Base-by-base conservation (phyloP, 2,888 invertebrate genomes). In the Ctenicera cuprea region DNA sequence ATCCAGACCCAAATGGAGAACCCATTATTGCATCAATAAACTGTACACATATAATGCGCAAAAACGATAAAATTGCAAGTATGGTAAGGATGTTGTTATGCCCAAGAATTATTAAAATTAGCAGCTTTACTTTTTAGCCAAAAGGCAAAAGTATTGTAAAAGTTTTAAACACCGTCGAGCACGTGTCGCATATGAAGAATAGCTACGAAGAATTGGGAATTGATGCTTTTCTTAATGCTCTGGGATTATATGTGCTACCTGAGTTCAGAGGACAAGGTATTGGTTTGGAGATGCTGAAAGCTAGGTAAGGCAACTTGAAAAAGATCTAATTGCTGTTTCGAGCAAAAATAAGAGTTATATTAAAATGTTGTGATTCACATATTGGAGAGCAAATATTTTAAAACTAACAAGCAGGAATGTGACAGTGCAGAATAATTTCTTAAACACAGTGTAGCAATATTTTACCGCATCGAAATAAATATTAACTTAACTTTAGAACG, bases 1-100 rank as follows among this genome's bases (percentile, higher is more conserved):
- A 76, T 61, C 65, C 78, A 18, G 80, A 84, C 75, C 78, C 79
- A 0, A 80, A 80, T 14, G 81, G 80, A 2, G 81, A 84, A 71
- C 82, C 84, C 0, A 79, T 82, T 63, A 75, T 87, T 7, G 86
- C 82, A 0, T 87, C 84, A 16, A 57, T 81, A 5, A 87, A 87
- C 72, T 68, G 83, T 20, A 50, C 85, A 1, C 79, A 75, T 9
- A 30, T 83, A 1, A 38, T 41, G 16, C 22, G 26, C 9, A 67
- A 67, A 50, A 3, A 5, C 11, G 22, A 20, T 5, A 41, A n/a
- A 14, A n/a, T 4, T 14, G n/a, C 33, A 33, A 8, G 7, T 9
- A 33, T 5, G 9, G 14, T 14, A 41, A 41, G 14, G 41, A 3
- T 41, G 14, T 41, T 7, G 14, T 41, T 41, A 41, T 14, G 4